A percentile compares a stretch with the other conserved stretches of the same genome.
Conservation (phyloP, 2,797 vertebrate genomes). For the Lutjanus argentimaculatus region DNA sequence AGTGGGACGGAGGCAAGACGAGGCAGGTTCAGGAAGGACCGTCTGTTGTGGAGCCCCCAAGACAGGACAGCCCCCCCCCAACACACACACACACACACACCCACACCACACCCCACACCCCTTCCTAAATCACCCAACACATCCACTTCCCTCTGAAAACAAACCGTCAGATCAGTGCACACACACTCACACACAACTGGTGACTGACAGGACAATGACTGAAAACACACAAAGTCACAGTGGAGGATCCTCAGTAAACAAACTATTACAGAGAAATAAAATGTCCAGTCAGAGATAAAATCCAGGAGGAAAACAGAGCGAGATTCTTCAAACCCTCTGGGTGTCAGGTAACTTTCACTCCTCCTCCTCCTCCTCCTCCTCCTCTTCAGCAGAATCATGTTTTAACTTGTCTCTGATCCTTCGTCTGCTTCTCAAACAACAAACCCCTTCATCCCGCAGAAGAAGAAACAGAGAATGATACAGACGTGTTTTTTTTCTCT, state of each 20-base stretch:
- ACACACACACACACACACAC: no score
- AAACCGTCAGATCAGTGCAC: not conserved
- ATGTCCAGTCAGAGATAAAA: not conserved
- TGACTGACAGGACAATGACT: not conserved
- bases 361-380: constrained; percentile 1
- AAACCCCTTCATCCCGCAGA: constrained; percentile 18
- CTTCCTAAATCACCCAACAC: constrained; percentile 55
- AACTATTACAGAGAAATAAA: not conserved
- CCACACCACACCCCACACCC: no score
- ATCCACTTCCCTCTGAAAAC: constrained; percentile 72
- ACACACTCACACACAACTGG: not conserved
- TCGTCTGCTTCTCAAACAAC: constrained; percentile 42
- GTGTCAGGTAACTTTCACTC: constrained; percentile 61
- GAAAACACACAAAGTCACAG: not conserved
- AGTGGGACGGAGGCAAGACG: constrained; percentile 40
- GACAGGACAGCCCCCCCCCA: no score
- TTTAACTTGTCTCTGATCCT: constrained; percentile 49
- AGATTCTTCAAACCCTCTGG: not conserved
- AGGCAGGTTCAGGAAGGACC: constrained; percentile 59
- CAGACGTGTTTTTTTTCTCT: not conserved
- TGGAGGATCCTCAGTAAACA: not conserved
- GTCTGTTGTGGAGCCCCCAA: no score
- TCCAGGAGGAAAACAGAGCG: not conserved
- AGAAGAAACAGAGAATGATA: not conserved
- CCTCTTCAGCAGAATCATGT: constrained; percentile 15